phyloP scores from a whole-genome alignment of 1,140 invertebrate species.

The Sycophaga agraensis region DNA sequence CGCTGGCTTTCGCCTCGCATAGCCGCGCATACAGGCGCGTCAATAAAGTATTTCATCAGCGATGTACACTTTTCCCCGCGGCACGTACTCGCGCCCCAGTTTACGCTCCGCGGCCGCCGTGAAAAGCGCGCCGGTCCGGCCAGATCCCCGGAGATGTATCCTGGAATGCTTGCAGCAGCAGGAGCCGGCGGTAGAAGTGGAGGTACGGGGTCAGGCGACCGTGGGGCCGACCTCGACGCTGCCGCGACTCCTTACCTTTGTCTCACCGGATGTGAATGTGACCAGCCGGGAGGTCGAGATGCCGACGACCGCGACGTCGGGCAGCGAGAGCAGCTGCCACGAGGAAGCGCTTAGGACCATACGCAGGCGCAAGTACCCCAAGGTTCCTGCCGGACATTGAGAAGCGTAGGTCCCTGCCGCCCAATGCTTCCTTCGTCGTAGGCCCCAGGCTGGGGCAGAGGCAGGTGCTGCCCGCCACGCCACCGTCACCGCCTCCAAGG shows the following conservation, averaged over 20 bases:
- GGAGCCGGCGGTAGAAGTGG: background rate
- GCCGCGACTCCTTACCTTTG: constrained; percentile 6
- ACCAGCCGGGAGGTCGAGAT: constrained; percentile 60
- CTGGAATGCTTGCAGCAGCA: too few species aligned
- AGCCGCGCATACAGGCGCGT: too few species aligned
- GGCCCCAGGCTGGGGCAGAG: background rate
- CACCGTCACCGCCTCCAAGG: constrained; percentile 47
- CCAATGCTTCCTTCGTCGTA: constrained; percentile 27
- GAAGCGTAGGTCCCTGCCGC: constrained; percentile 50
- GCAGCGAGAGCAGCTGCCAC: constrained; percentile 40
- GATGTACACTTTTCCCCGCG: too few species aligned
- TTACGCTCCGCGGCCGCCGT: too few species aligned
- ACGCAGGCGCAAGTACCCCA: constrained; percentile 76
- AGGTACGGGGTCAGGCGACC: background rate
- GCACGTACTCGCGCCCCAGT: too few species aligned
- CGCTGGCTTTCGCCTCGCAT: too few species aligned
- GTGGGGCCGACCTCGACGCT: background rate
- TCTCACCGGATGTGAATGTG: constrained; percentile 67
- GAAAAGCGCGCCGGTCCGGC: too few species aligned
- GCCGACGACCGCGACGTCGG: constrained; percentile 32
- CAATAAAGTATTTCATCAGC: too few species aligned
- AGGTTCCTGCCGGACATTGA: constrained; percentile 73
- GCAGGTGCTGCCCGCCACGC: background rate
- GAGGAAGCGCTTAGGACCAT: constrained; percentile 73
- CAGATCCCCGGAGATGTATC: too few species aligned